phyloP scores from a whole-genome alignment of 2,797 vertebrate species.

The Tinamus major region DNA sequence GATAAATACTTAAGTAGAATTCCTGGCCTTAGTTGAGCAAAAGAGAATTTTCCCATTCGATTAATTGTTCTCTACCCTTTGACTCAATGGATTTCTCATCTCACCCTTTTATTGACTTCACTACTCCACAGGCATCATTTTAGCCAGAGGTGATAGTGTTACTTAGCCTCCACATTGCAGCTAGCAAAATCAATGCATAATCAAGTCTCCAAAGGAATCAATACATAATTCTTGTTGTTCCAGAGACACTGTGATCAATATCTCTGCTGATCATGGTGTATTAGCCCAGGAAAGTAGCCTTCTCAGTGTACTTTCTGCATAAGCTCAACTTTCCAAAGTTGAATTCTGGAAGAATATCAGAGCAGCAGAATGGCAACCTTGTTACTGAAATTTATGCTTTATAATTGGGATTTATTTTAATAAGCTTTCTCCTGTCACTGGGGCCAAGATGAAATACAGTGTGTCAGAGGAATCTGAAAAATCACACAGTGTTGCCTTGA shows the following conservation, averaged over 20 bases:
- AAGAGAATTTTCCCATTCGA: conserved; percentile 56
- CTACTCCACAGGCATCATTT: conserved; percentile 45
- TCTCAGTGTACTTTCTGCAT: conserved; percentile 10
- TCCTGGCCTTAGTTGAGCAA: neutral
- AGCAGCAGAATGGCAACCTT: neutral
- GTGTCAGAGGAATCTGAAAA: conserved; percentile 49
- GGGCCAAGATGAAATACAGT: neutral
- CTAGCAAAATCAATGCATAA: conserved; percentile 38
- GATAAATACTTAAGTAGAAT: conserved; percentile 50
- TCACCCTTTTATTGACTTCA: conserved; percentile 64
- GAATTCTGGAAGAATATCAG: conserved; percentile 40
- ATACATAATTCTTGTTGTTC: conserved; percentile 62
- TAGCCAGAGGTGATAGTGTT: conserved; percentile 56
- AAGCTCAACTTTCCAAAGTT: conserved; percentile 34
- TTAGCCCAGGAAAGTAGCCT: conserved; percentile 39
- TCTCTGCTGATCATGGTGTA: conserved; percentile 40
- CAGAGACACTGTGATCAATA: conserved; percentile 43
- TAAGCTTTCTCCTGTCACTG: conserved; percentile 5
- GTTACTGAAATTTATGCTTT: conserved; percentile 46
- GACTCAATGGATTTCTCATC: conserved; percentile 65
- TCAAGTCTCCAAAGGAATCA: conserved; percentile 68
- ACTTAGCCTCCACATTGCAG: conserved; percentile 50
- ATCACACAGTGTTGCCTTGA: conserved; percentile 19
- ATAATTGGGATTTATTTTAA: conserved; percentile 39
- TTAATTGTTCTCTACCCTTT: conserved; percentile 61